Evolutionary conservation across 1,140 invertebrate genomes (phyloP).

Genomic region (Zophobas atratus): DNA sequence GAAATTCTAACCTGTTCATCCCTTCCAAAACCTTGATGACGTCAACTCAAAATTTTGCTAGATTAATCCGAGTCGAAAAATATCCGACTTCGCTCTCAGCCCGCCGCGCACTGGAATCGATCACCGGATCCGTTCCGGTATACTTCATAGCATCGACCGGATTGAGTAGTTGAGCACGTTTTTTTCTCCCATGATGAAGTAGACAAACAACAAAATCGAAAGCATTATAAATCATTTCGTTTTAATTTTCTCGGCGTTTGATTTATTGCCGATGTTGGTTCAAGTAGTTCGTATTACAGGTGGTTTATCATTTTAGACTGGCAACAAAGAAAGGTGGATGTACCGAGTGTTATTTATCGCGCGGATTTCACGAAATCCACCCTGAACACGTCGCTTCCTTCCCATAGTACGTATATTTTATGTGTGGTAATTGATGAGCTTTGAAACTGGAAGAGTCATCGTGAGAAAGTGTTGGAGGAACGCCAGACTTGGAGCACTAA

Average conservation of each 20-base stretch:
- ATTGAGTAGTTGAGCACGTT: not conserved
- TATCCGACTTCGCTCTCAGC: too few relatives aligned
- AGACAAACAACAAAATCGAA: conserved; percentile 33
- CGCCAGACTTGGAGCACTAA: not conserved
- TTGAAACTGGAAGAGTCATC: not conserved
- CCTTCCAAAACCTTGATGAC: too few relatives aligned
- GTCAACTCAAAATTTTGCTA: too few relatives aligned
- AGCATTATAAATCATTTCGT: conserved; percentile 28
- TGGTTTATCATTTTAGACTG: conserved; percentile 31
- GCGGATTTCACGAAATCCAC: not conserved
- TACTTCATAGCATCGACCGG: not conserved
- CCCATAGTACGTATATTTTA: not conserved
- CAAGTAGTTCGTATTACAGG: conserved; percentile 36
- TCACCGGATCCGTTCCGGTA: conserved; percentile 23
- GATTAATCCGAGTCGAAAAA: too few relatives aligned
- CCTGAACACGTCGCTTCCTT: conserved; percentile 7
- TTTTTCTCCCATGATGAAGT: not conserved
- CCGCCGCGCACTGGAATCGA: not conserved
- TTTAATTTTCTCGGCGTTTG: conserved; percentile 30
- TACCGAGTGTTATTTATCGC: conserved; percentile 20
- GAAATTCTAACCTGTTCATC: too few relatives aligned
- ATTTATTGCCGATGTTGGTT: conserved; percentile 31
- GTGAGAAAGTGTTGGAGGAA: not conserved
- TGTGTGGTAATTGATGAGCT: conserved; percentile 1
- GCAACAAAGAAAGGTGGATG: conserved; percentile 34